Evolutionary conservation across 2,797 vertebrate genomes (phyloP).

Genomic region (Setipinna tenuifilis): DNA sequence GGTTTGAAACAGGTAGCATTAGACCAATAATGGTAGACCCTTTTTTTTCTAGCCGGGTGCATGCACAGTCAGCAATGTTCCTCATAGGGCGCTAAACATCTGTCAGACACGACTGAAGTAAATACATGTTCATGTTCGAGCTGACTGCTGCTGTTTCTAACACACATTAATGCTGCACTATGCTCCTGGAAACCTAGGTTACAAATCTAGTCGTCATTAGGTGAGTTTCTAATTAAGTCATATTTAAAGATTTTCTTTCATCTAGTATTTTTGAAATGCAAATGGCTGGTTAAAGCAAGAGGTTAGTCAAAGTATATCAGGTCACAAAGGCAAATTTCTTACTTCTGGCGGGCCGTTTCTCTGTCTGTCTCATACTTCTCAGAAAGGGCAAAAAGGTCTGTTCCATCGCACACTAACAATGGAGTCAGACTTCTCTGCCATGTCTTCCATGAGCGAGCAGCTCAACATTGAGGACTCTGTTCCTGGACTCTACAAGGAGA

Average conservation of each 20-base stretch:
- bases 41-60: background rate
- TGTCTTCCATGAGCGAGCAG: conserved; percentile 82
- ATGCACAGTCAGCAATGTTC: background rate
- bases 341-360: background rate
- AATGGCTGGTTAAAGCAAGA: conserved; percentile 57
- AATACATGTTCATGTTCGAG: background rate
- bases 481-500: conserved; percentile 83
- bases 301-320: background rate
- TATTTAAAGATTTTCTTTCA: background rate
- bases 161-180: background rate
- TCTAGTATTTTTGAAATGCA: too few relatives aligned
- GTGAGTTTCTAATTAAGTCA: background rate
- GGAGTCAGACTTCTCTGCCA: conserved; percentile 78
- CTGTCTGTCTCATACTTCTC: background rate
- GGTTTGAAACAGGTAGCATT: conserved; percentile 16
- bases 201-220: background rate
- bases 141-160: background rate
- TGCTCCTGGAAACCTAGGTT: background rate
- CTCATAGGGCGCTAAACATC: background rate
- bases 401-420: background rate
- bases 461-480: conserved; percentile 71
- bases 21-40: background rate
- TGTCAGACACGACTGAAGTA: background rate
- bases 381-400: background rate
- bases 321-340: background rate